Conservation (phyloP, 2,797 vertebrate species). For the Buphagus erythrorhynchus region DNA sequence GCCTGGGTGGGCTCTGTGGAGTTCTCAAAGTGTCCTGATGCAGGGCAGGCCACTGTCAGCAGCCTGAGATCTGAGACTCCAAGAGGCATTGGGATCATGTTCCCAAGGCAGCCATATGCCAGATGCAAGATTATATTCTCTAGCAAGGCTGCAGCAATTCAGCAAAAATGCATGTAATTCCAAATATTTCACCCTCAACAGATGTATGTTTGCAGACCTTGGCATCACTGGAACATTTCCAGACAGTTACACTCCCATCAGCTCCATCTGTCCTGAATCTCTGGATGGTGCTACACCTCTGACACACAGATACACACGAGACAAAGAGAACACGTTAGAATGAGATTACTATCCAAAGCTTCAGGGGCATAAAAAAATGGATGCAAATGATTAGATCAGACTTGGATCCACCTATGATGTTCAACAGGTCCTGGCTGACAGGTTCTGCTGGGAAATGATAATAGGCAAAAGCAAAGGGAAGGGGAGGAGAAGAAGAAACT, state of each 20-base stretch:
- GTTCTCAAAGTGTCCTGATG: not conserved
- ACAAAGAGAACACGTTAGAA: not conserved
- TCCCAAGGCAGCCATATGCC: constrained; percentile 14
- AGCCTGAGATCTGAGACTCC: constrained; percentile 9
- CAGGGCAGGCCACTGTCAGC: not conserved
- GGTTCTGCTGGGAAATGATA: not conserved
- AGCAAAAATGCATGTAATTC: constrained; percentile 49
- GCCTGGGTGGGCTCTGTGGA: not conserved
- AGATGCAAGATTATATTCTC: constrained; percentile 35
- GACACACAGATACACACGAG: not conserved
- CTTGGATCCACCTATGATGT: not conserved
- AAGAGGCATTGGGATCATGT: not conserved
- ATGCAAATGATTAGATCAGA: not conserved
- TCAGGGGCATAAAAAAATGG: not conserved
- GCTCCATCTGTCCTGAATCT: not conserved
- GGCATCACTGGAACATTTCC: constrained; percentile 22
- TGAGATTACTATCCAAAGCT: not conserved
- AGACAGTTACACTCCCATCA: not conserved
- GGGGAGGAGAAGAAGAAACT: not conserved
- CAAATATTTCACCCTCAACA: constrained; percentile 32
- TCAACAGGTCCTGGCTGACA: not conserved
- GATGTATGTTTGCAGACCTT: constrained; percentile 10
- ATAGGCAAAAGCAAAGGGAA: not conserved
- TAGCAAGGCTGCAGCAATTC: constrained; percentile 27
- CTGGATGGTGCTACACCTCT: not conserved